These are phyloP conservation scores for Triops longicaudatus DNA, from an alignment of 1,140 invertebrate species.

Conservation along the genomic window DNA sequence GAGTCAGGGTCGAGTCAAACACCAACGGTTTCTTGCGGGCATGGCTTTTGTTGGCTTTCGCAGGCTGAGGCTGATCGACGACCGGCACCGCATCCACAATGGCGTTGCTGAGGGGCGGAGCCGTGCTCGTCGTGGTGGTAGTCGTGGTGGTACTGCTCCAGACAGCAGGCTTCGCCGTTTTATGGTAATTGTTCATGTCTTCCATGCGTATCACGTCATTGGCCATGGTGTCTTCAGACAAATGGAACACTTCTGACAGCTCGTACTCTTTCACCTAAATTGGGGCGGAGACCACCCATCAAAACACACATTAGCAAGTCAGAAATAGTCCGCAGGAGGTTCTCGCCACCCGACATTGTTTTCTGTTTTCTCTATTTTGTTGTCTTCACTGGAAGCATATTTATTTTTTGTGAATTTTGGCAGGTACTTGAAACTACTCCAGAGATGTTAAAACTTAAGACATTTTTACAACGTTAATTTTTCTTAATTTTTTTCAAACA, in stretches of 20 bases:
- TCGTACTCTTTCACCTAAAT: slow-evolving; percentile 74
- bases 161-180: slow-evolving; percentile 17
- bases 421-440: too few species aligned
- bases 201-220: slow-evolving; percentile 28
- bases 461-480: too few species aligned
- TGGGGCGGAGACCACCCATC: slow-evolving; percentile 1
- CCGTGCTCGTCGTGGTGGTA: not conserved
- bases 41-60: not conserved
- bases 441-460: too few species aligned
- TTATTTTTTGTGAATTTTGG: too few species aligned
- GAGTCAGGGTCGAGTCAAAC: not conserved
- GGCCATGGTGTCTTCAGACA: slow-evolving; percentile 50
- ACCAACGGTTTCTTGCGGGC: not conserved
- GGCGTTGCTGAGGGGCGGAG: not conserved
- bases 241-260: slow-evolving; percentile 72
- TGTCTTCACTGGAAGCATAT: too few species aligned
- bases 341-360: not conserved
- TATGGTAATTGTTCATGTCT: slow-evolving; percentile 24
- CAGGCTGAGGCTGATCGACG: too few species aligned
- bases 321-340: not conserved
- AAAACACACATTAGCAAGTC: not conserved
- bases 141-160: not conserved
- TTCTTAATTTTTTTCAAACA: too few species aligned
- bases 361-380: not conserved
- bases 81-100: not conserved